Base-by-base conservation (phyloP, 2,797 vertebrate species). In the Acomys russatus region DNA sequence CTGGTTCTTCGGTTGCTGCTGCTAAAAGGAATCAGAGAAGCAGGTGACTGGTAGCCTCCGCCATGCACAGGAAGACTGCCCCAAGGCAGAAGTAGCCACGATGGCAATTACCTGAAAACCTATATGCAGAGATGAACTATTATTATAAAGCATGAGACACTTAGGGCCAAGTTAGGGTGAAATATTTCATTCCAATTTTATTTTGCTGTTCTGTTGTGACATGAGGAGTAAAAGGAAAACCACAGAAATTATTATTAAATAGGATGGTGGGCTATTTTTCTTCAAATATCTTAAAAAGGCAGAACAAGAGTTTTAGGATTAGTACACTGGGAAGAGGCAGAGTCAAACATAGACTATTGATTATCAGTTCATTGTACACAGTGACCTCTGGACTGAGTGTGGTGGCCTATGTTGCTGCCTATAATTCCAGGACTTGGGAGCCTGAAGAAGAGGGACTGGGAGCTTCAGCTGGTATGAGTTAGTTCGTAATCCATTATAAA, bases 1-100 rank as follows among this genome's bases (percentile, higher is more conserved):
- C 99, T 56, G 99, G 99, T 98, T 99, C 99, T 98, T 99, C 99
- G 78, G 99, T 99, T 95, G 99, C 99, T 98, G 99, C 99, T 99
- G 97, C 95, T 98, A 98, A 98, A 98, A 98, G 9, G 61, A 98
- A 98, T 97, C 0, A 87, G 95, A 97, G 70, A 97, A 97, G 97
- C 6, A 96, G 97, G 88, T 98, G 97, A 98, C 64, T 98, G 90
- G 97, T 97, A 98, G 76, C 0, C 28, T 71, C 82, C 95, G 88
- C 30, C 51, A 80, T 0, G 92, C n/a, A 96, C 68, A 96, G 51
- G 61, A 71, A 97, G 94, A 97, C 35, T 1, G 64, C 54, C 4
- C 18, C 8, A 35, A 51, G 49, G 1, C 3, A 73, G 70, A 44
- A 92, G 64, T 91, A 89, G 78, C 1, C 66, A 71, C 17, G 74